Evolutionary conservation across 2,888 invertebrate species (phyloP).

Genomic region (Scaptomyza polygonia): DNA sequence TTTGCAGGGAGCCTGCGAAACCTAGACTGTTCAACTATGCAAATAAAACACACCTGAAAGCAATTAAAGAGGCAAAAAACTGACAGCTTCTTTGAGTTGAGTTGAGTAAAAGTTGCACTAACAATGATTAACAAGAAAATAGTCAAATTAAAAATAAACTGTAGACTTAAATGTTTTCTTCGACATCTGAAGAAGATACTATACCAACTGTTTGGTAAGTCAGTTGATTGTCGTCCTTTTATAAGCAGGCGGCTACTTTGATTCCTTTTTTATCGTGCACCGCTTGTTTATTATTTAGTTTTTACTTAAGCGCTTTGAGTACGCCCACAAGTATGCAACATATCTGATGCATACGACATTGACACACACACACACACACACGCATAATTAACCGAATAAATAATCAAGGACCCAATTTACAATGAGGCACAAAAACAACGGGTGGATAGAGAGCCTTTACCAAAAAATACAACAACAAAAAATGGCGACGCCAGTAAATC

Average conservation of each 20-base stretch:
- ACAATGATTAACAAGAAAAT: no score
- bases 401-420: constrained; percentile 62
- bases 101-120: no score
- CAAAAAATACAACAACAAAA: constrained; percentile 14
- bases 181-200: no score
- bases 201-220: no score
- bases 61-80: no score
- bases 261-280: neutral
- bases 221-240: no score
- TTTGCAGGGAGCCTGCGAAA: neutral
- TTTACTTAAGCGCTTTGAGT: neutral
- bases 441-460: constrained; percentile 37
- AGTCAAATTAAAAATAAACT: no score
- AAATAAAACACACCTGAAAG: neutral
- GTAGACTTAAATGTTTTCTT: no score
- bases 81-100: no score
- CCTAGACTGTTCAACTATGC: neutral
- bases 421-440: constrained; percentile 6
- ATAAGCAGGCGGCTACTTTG: neutral
- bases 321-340: constrained; percentile 46
- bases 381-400: constrained; percentile 65
- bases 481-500: constrained; percentile 51
- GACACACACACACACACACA: constrained; percentile 22
- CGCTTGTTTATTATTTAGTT: constrained; percentile 13
- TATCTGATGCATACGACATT: constrained; percentile 10